phyloP scores from a whole-genome alignment of 1,140 invertebrate species.

The Zaprionus camerounensis region DNA sequence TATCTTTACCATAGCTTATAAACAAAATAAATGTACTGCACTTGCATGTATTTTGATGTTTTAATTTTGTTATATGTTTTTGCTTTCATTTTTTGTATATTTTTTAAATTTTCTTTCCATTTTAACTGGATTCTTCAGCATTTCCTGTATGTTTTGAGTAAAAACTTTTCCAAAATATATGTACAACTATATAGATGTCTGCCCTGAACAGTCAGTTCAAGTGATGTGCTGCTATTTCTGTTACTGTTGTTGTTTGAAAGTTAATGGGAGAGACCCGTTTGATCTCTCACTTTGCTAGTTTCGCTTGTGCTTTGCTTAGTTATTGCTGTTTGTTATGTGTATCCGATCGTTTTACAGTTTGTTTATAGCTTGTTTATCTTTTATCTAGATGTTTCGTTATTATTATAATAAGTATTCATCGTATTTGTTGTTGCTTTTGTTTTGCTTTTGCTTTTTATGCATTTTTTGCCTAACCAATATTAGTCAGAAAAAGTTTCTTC shows the following conservation, averaged over 20 bases:
- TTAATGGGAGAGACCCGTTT: conserved; percentile 7
- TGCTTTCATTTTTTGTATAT: conserved; percentile 42
- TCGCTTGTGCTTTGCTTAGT: conserved; percentile 59
- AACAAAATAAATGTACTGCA: conserved; percentile 62
- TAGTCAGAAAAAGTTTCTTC: conserved; percentile 83
- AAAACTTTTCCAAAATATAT: conserved; percentile 81
- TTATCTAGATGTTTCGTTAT: conserved; percentile 26
- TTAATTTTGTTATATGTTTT: conserved; percentile 48
- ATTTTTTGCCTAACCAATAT: conserved; percentile 69
- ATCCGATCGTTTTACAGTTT: conserved; percentile 74
- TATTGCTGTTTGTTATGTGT: conserved; percentile 58
- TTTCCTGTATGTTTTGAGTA: conserved; percentile 61
- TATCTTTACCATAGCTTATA: conserved; percentile 40
- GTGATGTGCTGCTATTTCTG: conserved; percentile 49
- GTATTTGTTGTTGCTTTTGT: conserved; percentile 28
- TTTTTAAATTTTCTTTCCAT: conserved; percentile 50
- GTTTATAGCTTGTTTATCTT: conserved; percentile 46
- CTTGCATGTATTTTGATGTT: conserved; percentile 49
- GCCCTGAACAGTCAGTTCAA: conserved; percentile 32
- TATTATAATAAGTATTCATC: conserved; percentile 53
- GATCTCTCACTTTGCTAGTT: conserved; percentile 23
- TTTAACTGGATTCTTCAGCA: conserved; percentile 42
- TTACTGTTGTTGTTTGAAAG: conserved; percentile 39
- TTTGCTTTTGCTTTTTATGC: conserved; percentile 53
- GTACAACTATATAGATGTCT: conserved; percentile 71